Percentiles rank a stretch among this genome's conserved stretches.
phyloP scores from a whole-genome alignment of 2,113 vertebrate genomes.

The Psittacus erithacus region DNA sequence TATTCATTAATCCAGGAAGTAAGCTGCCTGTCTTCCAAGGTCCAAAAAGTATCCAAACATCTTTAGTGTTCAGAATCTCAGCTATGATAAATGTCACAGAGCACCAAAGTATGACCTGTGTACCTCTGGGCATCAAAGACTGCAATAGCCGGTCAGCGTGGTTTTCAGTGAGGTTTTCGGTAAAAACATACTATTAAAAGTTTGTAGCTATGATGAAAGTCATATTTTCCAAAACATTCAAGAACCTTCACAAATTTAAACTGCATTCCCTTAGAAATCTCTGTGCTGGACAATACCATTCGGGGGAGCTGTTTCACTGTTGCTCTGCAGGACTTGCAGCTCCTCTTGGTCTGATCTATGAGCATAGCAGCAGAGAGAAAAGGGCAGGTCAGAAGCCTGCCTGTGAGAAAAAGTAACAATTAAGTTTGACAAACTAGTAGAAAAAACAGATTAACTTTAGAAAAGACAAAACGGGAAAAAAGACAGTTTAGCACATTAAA shows the following conservation, averaged over 20 bases:
- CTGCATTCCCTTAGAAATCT: neutral
- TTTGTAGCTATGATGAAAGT: neutral
- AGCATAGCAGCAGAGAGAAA: neutral
- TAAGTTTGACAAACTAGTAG: neutral
- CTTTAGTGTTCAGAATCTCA: neutral
- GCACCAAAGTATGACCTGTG: neutral
- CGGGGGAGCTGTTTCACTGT: conserved; percentile 20
- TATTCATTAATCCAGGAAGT: neutral
- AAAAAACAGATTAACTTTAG: neutral
- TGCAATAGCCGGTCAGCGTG: neutral
- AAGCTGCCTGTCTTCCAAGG: neutral
- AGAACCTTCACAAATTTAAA: neutral
- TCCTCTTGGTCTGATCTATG: neutral
- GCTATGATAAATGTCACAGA: neutral
- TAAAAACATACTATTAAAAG: neutral
- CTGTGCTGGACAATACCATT: fast-evolving
- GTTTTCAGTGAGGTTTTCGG: neutral
- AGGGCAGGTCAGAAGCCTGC: neutral
- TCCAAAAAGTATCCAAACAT: neutral
- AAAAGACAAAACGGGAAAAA: neutral
- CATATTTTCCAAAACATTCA: neutral
- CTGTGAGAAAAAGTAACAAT: neutral
- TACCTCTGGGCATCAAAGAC: neutral
- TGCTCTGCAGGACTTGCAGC: fast-evolving
- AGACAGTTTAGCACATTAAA: neutral